Conservation (phyloP, 2,888 invertebrate species). For the Lagria hirta region DNA sequence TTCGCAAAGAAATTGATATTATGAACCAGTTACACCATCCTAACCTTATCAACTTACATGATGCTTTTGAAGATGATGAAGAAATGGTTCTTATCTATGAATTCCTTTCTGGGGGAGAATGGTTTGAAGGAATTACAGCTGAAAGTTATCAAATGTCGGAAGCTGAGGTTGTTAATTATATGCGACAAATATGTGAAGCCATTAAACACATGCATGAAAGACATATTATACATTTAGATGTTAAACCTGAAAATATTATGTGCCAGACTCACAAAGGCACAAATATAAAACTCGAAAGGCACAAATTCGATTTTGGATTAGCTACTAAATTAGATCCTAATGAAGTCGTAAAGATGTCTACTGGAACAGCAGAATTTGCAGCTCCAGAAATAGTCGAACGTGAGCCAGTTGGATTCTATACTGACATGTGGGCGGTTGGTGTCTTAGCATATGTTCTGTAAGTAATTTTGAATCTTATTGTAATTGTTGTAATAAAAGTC, state of each 20-base stretch:
- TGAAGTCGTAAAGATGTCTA: constrained; percentile 97
- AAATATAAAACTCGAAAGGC: constrained; percentile 95
- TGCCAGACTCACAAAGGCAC: constrained; percentile 95
- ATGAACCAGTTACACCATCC: constrained; percentile 99
- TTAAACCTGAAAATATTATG: constrained; percentile 99
- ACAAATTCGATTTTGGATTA: constrained; percentile 99
- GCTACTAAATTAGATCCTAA: constrained; percentile 98
- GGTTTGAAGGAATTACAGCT: constrained; percentile 98
- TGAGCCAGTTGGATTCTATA: constrained; percentile 99
- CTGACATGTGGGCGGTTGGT: constrained; percentile 99
- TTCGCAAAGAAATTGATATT: constrained; percentile 96
- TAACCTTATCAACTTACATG: constrained; percentile 95
- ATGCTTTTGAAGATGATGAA: constrained; percentile 98
- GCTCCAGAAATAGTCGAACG: constrained; percentile 99
- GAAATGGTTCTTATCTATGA: constrained; percentile 99
- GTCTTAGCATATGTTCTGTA: constrained; percentile 97
- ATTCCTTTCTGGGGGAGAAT: constrained; percentile 97
- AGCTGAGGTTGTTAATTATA: constrained; percentile 98
- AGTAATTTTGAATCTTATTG: constrained; percentile 55
- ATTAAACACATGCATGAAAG: constrained; percentile 99
- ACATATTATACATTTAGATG: constrained; percentile 96
- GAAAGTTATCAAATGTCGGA: constrained; percentile 99
- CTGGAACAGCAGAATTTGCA: constrained; percentile 99
- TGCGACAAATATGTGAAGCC: constrained; percentile 97
- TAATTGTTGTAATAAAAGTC: no score